phyloP scores from a whole-genome alignment of 1,140 invertebrate species.

The Hycleus phaleratus region DNA sequence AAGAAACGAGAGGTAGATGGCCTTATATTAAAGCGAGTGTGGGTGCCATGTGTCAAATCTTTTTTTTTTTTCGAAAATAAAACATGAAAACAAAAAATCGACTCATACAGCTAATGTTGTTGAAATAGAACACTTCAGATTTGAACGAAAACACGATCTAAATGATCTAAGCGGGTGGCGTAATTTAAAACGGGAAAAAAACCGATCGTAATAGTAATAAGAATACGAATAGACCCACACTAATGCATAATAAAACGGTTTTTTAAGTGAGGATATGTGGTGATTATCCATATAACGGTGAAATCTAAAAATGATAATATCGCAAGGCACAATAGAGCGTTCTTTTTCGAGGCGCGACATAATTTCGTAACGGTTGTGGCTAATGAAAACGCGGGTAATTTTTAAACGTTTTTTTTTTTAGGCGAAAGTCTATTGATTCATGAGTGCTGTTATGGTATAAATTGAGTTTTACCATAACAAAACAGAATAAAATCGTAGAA shows the following conservation, averaged over 20 bases:
- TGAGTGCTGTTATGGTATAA: neutral
- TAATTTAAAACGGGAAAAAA: too few relatives aligned
- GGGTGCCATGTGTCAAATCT: slow-evolving; percentile 17
- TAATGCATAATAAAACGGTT: neutral
- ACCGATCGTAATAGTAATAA: too few relatives aligned
- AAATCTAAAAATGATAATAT: slow-evolving; percentile 8
- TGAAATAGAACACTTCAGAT: neutral
- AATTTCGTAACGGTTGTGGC: slow-evolving; percentile 12
- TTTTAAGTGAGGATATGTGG: slow-evolving; percentile 1
- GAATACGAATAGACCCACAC: too few relatives aligned
- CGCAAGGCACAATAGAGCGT: too few relatives aligned
- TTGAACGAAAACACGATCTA: neutral
- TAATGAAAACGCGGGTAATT: slow-evolving; percentile 14
- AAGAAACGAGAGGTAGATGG: slow-evolving; percentile 19
- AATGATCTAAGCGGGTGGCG: neutral
- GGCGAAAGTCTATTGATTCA: slow-evolving; percentile 8
- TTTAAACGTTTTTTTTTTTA: slow-evolving; percentile 2
- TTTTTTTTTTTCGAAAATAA: slow-evolving; percentile 1
- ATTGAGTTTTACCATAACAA: too few relatives aligned
- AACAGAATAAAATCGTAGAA: too few relatives aligned
- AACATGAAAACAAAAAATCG: neutral
- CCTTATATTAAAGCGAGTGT: slow-evolving; percentile 8
- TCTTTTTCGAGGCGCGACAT: slow-evolving; percentile 9
- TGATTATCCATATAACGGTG: slow-evolving; percentile 2
- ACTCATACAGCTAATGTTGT: neutral